Conservation (phyloP, 1,140 invertebrate genomes). For the Philopotamus ludificatus region DNA sequence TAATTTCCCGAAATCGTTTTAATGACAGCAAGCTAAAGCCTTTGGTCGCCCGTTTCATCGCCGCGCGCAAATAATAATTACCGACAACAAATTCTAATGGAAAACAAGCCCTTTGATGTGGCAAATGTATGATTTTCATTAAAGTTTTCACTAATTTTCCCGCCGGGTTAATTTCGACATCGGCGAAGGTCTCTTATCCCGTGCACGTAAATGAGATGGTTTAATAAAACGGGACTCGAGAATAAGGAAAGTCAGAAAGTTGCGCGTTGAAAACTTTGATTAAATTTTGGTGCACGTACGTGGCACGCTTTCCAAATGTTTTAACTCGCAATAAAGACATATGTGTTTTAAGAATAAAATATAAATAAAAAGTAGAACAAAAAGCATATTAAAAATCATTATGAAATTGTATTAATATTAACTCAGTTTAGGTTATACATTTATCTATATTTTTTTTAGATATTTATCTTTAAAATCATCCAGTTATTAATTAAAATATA, state of each 20-base stretch:
- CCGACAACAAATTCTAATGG: not conserved
- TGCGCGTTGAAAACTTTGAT: conserved; percentile 1
- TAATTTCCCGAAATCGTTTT: not conserved
- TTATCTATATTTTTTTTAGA: too few relatives aligned
- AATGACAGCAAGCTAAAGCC: not conserved
- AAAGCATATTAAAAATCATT: too few relatives aligned
- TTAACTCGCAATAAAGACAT: too few relatives aligned
- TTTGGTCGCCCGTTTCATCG: not conserved
- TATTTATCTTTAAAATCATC: too few relatives aligned
- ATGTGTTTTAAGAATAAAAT: too few relatives aligned
- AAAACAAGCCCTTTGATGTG: not conserved
- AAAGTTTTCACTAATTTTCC: conserved; percentile 15
- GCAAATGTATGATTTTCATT: conserved; percentile 11
- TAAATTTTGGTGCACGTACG: conserved; percentile 1
- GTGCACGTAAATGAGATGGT: conserved; percentile 9
- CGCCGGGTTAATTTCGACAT: conserved; percentile 6
- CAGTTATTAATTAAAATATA: too few relatives aligned
- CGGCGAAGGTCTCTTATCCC: not conserved
- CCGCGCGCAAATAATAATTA: not conserved
- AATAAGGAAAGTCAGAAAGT: conserved; percentile 3
- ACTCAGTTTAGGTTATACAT: not conserved
- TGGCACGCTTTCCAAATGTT: too few relatives aligned
- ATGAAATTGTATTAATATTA: too few relatives aligned
- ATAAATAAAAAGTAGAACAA: too few relatives aligned
- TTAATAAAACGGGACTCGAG: conserved; percentile 6